A percentile compares a stretch with the other conserved stretches of the same genome.
These are phyloP conservation scores for Heliornis fulica DNA, from an alignment of 2,113 vertebrate species.

Conservation along the genomic window DNA sequence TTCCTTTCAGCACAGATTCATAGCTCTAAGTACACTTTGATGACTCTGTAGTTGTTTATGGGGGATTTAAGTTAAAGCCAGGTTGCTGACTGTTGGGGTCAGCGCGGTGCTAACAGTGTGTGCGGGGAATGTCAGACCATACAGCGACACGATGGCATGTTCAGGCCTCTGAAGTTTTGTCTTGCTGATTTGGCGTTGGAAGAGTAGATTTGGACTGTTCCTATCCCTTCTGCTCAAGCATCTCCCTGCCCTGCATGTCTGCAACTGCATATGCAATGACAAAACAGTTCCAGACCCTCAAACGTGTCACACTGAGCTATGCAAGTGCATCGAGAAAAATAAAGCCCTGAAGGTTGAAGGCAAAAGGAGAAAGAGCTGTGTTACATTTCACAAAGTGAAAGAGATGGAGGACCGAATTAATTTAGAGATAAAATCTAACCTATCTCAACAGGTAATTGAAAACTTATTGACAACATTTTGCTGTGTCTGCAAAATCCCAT, in stretches of 20 bases:
- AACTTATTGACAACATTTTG: neutral
- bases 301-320: neutral
- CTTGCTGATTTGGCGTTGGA: neutral
- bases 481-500: neutral
- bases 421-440: neutral
- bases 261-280: neutral
- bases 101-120: rapidly evolving
- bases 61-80: neutral
- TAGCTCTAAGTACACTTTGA: neutral
- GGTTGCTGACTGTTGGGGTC: neutral
- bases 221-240: neutral
- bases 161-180: neutral
- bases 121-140: neutral
- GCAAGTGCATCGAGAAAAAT: neutral
- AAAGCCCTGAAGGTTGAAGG: neutral
- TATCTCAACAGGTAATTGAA: neutral
- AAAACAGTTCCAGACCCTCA: neutral
- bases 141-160: rapidly evolving
- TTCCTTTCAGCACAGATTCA: neutral
- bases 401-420: neutral
- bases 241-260: neutral
- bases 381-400: neutral
- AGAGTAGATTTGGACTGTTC: neutral
- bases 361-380: neutral
- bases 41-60: neutral